A percentile compares a stretch with the other conserved stretches of the same genome.
Evolutionary conservation across 2,888 invertebrate species (phyloP).

Genomic region (Drosophila nr. medialis): DNA sequence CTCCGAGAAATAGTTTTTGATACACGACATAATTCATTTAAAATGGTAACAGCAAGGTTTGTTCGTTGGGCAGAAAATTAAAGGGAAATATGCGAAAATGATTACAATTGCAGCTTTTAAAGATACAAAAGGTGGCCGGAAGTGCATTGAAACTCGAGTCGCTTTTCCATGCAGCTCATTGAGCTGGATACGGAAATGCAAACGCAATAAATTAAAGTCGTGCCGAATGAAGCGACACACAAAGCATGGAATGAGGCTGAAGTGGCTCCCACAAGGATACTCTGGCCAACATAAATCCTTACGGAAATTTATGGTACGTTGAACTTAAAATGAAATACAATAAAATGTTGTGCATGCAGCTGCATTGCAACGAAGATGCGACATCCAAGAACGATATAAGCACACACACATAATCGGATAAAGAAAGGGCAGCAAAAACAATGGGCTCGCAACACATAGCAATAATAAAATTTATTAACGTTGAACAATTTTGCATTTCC

Average conservation of each 20-base stretch:
- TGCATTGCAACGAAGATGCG: constrained; percentile 49
- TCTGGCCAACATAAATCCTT: constrained; percentile 72
- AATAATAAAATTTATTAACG: constrained; percentile 75
- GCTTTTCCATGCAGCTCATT: constrained; percentile 55
- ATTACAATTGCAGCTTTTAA: constrained; percentile 32
- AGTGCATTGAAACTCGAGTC: constrained; percentile 46
- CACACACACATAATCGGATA: neutral
- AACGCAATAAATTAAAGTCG: constrained; percentile 68
- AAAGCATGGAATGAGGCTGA: constrained; percentile 8
- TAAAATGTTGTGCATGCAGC: constrained; percentile 62
- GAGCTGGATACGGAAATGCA: constrained; percentile 73
- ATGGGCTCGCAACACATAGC: constrained; percentile 44
- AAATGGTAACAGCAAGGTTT: constrained; percentile 31
- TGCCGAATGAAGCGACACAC: constrained; percentile 52
- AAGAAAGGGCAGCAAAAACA: constrained; percentile 33
- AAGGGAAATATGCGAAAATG: constrained; percentile 39
- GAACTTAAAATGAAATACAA: constrained; percentile 78
- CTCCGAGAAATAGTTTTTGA: constrained; percentile 52
- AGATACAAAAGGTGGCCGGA: constrained; percentile 35
- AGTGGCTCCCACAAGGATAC: constrained; percentile 16
- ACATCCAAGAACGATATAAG: constrained; percentile 13
- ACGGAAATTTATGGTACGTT: constrained; percentile 73
- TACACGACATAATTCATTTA: constrained; percentile 44
- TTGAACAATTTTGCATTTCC: constrained; percentile 58
- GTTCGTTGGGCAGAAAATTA: constrained; percentile 9